phyloP scores from a whole-genome alignment of 2,113 vertebrate genomes.

The Columbina picui region DNA sequence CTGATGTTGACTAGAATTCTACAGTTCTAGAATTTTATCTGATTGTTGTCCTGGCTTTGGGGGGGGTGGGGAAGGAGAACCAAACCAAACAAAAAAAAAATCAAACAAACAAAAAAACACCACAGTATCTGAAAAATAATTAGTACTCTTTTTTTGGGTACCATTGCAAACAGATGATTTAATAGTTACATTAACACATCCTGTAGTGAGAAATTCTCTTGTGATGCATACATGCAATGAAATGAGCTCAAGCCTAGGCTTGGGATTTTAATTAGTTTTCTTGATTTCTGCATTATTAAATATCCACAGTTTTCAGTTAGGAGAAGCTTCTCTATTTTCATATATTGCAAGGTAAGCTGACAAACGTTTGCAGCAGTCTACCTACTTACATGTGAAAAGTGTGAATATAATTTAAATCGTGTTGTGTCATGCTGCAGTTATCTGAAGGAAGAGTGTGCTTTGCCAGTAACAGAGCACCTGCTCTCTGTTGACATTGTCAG shows the following conservation, averaged over 20 bases:
- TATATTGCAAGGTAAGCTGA: not conserved
- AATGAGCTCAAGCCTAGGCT: not conserved
- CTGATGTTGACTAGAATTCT: not conserved
- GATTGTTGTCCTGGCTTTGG: not conserved
- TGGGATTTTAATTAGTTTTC: not conserved
- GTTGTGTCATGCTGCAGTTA: not conserved
- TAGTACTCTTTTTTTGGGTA: not conserved
- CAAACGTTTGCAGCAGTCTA: not conserved
- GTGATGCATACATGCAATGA: not conserved
- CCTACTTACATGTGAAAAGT: not conserved
- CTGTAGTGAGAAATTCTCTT: not conserved
- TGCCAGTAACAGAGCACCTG: slow-evolving; percentile 57
- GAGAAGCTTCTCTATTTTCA: not conserved
- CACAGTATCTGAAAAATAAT: not conserved
- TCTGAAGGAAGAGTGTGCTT: not conserved
- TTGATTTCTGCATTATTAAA: not conserved
- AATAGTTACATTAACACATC: not conserved
- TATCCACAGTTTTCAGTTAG: not conserved
- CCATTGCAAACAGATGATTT: not conserved
- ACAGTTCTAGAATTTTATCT: slow-evolving; percentile 11
- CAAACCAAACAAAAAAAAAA: not conserved
- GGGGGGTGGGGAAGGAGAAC: not conserved
- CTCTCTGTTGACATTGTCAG: slow-evolving; percentile 69
- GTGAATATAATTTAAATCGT: not conserved
- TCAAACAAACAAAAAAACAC: no score